These are phyloP conservation scores for Hydractinia echinata DNA, from an alignment of 30 jellyfish, hydroid and myxozoan species.

Conservation along the genomic window DNA sequence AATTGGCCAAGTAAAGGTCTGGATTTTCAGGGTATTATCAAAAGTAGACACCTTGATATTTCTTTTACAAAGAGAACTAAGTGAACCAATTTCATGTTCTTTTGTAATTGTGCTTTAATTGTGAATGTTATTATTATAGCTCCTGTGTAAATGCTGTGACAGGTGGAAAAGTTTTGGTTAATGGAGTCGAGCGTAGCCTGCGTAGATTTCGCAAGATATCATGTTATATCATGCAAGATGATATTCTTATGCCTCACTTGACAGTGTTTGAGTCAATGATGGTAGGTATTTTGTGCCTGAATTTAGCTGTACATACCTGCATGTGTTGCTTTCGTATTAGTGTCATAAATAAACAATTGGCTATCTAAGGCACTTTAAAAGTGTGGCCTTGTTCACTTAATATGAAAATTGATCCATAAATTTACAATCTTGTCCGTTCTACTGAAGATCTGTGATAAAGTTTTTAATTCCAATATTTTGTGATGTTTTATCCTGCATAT, in stretches of 20 bases:
- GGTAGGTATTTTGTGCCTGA: slow-evolving; percentile 45
- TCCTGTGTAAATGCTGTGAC: slow-evolving; percentile 42
- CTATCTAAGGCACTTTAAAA: not conserved
- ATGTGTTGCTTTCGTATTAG: not conserved
- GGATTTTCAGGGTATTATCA: too few relatives aligned
- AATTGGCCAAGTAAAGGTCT: too few relatives aligned
- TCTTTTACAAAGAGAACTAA: too few relatives aligned
- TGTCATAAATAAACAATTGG: not conserved
- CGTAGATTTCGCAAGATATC: slow-evolving; percentile 84
- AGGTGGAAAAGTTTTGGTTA: slow-evolving; percentile 86
- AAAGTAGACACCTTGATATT: too few relatives aligned
- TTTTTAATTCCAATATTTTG: too few relatives aligned
- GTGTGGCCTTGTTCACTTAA: not conserved
- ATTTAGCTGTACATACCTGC: not conserved
- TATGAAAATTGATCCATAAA: too few relatives aligned
- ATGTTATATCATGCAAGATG: slow-evolving; percentile 98
- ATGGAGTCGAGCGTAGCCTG: slow-evolving; percentile 78
- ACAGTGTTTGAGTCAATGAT: slow-evolving; percentile 95
- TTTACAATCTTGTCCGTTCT: too few relatives aligned
- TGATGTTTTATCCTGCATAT: too few relatives aligned
- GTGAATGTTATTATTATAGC: slow-evolving; percentile 20
- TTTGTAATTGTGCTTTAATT: not conserved
- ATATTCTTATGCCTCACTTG: slow-evolving; percentile 80
- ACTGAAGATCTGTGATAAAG: too few relatives aligned
- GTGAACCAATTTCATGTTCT: too few relatives aligned